Base-by-base conservation (phyloP, 2,888 invertebrate genomes). In the Hypselothyrea guttata region DNA sequence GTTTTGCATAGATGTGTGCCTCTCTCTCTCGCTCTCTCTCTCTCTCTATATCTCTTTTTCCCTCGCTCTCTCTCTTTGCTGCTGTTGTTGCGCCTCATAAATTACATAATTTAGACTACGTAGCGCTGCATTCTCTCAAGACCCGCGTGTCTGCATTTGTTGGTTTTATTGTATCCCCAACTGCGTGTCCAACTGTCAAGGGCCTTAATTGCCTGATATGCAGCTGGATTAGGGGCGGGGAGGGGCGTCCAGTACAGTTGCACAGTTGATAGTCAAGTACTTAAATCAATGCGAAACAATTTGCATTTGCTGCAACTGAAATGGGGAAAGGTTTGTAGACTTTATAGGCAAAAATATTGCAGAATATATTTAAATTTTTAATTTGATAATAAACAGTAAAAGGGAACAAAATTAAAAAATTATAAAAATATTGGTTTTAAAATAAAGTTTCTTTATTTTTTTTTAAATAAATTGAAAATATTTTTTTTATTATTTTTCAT, bases 71-170 rank as follows among this genome's bases (percentile, higher is more conserved):
- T 7, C 9, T 33, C 35, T 11, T 22, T 33, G 8, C 34, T 44
- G 7, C 22, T 53, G 60, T 59, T 75, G 83, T 73, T 82, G 81
- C 74, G 75, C 76, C 79, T 83, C 81, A 71, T 81, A 85, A 81
- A 81, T 85, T 85, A 79, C 73, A 85, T 85, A 85, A 81, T 85
- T 83, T 69, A 83, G 55, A 60, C 64, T 62, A 62, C 42, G 49
- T 42, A 46, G 18, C 34, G 59, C 44, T 42, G 52, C 38, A 34
- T 51, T 57, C 44, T 38, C 51, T 71, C 75, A 38, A 82, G 72
- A 69, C 72, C 54, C 63, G 62, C 77, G 67, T 72, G 69, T 75
- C 74, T 76, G 71, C 71, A 71, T 33, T n/a, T 38, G 74, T 79
- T 71, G 68, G 33, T 33, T 48, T 52, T 45, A 40, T 64, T 64